A percentile compares a stretch with the other conserved stretches of the same genome.
phyloP scores from a whole-genome alignment of 2,113 vertebrate genomes.

The Acanthisitta chloris region DNA sequence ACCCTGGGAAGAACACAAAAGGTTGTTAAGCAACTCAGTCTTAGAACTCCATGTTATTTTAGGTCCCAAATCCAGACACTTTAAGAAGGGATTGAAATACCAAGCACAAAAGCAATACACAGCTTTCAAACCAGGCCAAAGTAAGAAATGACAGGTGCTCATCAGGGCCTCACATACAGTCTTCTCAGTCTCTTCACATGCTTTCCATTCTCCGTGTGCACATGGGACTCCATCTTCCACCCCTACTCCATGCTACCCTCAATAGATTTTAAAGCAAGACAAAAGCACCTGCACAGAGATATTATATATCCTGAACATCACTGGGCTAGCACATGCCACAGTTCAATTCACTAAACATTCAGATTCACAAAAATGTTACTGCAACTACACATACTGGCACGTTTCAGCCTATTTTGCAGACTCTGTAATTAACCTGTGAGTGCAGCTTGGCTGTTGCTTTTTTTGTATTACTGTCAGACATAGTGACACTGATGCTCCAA shows the following conservation, averaged over 20 bases:
- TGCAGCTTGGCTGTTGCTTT: not conserved
- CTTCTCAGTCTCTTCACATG: not conserved
- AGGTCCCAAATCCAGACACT: not conserved
- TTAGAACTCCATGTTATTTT: not conserved
- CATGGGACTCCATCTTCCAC: not conserved
- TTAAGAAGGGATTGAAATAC: not conserved
- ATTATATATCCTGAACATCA: not conserved
- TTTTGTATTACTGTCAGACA: not conserved
- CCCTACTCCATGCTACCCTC: rapidly evolving
- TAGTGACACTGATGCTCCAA: not conserved
- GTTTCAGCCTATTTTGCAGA: not conserved
- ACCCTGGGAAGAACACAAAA: not conserved
- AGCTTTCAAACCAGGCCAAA: rapidly evolving
- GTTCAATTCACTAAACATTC: not conserved
- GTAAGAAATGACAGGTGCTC: not conserved
- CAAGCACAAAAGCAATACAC: not conserved
- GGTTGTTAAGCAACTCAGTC: not conserved
- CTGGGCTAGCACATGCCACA: not conserved
- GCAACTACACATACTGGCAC: not conserved
- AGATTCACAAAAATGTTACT: not conserved
- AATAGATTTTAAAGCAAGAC: not conserved
- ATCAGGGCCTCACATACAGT: not conserved
- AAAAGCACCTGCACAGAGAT: not conserved
- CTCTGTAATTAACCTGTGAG: not conserved
- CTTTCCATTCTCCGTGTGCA: not conserved